Base-by-base conservation (phyloP, 2,888 invertebrate species). In the Synanthedon tipuliformis region DNA sequence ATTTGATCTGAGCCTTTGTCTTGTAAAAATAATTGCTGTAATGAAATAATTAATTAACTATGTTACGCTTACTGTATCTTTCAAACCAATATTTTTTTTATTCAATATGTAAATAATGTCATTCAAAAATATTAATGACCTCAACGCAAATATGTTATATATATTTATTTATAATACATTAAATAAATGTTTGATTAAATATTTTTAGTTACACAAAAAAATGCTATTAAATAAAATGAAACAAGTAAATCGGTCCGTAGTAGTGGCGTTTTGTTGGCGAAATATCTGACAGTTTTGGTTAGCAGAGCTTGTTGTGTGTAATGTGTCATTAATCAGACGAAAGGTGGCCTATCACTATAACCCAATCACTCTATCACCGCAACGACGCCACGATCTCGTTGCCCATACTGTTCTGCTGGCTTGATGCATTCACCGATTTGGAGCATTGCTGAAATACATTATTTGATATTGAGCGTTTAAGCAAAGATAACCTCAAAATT, bases 381-480 rank as follows among this genome's bases (percentile, higher is more conserved):
- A 87, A 77, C 65, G 87, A 81, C 55, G 86, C 79, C 64, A 80
- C 77, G 70, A 88, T 86, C 80, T 88, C 88, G 76, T 88, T 88
- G 65, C 81, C 78, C 79, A 88, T 74, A 70, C 75, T 81, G 78
- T 88, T 88, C 72, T 87, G 86, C 71, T 87, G 85, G 72, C 79
- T 85, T 69, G 85, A 84, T 61, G 78, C 75, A 71, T 86, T 88
- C 73, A 81, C 68, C 71, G 78, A 84, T 79, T 88, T 88, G 61
- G 86, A 84, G 68, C 88, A 88, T 75, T 88, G 88, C 88, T 88
- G 85, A 64, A 70, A 86, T 18, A 0, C 7, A 49, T 49, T 8
- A 45, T 13, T 45, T 3, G 13, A 13, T 45, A 45, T 45, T 12
- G 10, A 34, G 10, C 34, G 34, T 34, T 34, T 34, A 34, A 34